Base-by-base conservation (phyloP, 2,888 invertebrate genomes). In the Epinotia ramella region DNA sequence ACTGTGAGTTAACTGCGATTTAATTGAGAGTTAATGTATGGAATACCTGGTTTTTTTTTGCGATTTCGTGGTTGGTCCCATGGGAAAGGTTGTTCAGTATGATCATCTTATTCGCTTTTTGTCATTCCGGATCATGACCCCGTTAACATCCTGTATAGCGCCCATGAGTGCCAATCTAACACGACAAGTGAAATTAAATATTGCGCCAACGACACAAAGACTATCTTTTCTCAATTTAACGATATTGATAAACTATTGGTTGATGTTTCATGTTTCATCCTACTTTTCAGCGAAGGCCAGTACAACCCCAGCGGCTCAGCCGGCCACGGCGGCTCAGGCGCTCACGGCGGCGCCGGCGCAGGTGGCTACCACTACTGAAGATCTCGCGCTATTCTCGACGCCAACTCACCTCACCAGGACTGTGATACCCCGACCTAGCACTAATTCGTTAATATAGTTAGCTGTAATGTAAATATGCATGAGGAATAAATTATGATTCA, bases 381-480 rank as follows among this genome's bases (percentile, higher is more conserved):
- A 93, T 90, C 89, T 91, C 89, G 87, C 49, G 5, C 28, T 13
- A 40, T 20, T 40, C 68, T n/a, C 18, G 60, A 71, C 59, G 28
- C 20, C 9, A n/a, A 64, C 56, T 63, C 49, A 70, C 63, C 63
- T 71, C 70, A 71, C 53, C 20, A 73, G 66, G 56, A 90, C 93
- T 93, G 93, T 93, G 93, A 93, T 93, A 93, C 89, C 89, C 91
- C 89, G 83, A 87, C 83, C 81, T 84, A 86, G 87, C 89, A 91
- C 89, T 87, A 82, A 84, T 83, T 85, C 86, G 84, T 87, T 87
- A 89, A 88, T 86, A 87, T 84, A 87, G 83, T 82, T 83, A 81
- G 84, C 81, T 82, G 86, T 87, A 83, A 86, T 93, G 91, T 92
- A 91, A 87, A 91, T 91, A 92, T 83, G 83, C 86, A 87, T 84